These are phyloP conservation scores for Acrobasis suavella DNA, from an alignment of 2,888 invertebrate species.

Conservation along the genomic window DNA sequence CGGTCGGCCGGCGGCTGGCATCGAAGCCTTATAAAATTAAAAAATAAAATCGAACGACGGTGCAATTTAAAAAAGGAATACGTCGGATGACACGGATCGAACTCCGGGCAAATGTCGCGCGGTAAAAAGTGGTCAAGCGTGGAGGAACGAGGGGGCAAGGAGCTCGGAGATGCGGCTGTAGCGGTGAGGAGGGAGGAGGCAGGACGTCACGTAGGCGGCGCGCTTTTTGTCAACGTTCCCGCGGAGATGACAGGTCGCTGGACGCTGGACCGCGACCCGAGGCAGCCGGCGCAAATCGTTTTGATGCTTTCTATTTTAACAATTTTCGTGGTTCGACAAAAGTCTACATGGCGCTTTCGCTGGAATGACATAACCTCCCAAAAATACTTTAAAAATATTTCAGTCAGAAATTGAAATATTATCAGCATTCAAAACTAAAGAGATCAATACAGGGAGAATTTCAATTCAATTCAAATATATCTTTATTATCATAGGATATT, in stretches of 20 bases:
- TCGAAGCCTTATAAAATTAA: constrained; percentile 78
- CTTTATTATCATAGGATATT: too few relatives aligned
- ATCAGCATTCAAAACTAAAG: too few relatives aligned
- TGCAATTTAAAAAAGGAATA: constrained; percentile 82
- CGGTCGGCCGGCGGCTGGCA: constrained; percentile 66
- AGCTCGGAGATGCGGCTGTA: constrained; percentile 33
- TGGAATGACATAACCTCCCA: not conserved
- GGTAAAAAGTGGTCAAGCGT: constrained; percentile 79
- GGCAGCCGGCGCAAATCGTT: constrained; percentile 46
- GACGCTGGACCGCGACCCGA: constrained; percentile 70
- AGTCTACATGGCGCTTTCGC: not conserved
- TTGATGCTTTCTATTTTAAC: constrained; percentile 65
- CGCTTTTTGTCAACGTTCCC: constrained; percentile 82
- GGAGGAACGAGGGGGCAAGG: constrained; percentile 44
- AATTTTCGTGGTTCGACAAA: constrained; percentile 2
- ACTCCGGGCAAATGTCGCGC: constrained; percentile 83
- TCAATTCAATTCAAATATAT: too few relatives aligned
- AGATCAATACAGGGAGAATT: too few relatives aligned
- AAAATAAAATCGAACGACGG: constrained; percentile 74
- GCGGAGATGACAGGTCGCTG: constrained; percentile 82
- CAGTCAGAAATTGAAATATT: too few relatives aligned
- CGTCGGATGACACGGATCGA: constrained; percentile 82
- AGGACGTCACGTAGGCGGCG: constrained; percentile 82
- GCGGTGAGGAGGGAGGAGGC: constrained; percentile 43
- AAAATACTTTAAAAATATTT: too few relatives aligned